Base-by-base conservation (phyloP, 1,140 invertebrate genomes). In the Chironomus tepperi region DNA sequence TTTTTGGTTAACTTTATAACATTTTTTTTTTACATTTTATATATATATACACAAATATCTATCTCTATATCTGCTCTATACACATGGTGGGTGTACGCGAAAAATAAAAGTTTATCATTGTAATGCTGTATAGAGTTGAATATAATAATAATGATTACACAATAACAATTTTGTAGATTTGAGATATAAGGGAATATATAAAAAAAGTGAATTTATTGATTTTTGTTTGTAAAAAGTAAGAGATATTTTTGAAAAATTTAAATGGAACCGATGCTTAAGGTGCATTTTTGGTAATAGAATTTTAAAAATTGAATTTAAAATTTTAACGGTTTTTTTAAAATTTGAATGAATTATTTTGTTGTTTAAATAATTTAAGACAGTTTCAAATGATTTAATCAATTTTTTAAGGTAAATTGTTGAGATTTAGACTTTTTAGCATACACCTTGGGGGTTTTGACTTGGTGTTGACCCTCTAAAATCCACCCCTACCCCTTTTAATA, bases 1-100 rank as follows among this genome's bases (percentile, higher is more conserved):
- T 70, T 70, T 70, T 70, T 70, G 65, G 65, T 70, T 70, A 19
- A 21, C 65, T 70, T 21, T 70, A 70, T 70, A 19, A 70, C 65
- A 70, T 18, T 70, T 70, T 70, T 19, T 18, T 70, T 57, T 57
- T 57, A 2, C 47, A 57, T 57, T 57, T 57, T 57, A 10, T 12
- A 12, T 57, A 10, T 12, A 12, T 34, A 34, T 5, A 34, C 24
- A 34, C 24, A 57, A 57, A 57, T 57, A 57, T 57, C 12, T n/a
- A n/a, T 12, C 47, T 12, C 12, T 57, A 9, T 57, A 57, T 57
- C n/a, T 57, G 47, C 47, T 12, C 47, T 34, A n/a, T 57, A 57
- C n/a, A 57, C 12, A 15, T 57, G 8, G 43, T 47, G 15, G 15
- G 15, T 47, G 43, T 47, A 47, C 15, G 15, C 8, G 15, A 15